These are phyloP conservation scores for Pristionchus maxplancki DNA, from an alignment of 2,888 invertebrate genomes.

Conservation along the genomic window DNA sequence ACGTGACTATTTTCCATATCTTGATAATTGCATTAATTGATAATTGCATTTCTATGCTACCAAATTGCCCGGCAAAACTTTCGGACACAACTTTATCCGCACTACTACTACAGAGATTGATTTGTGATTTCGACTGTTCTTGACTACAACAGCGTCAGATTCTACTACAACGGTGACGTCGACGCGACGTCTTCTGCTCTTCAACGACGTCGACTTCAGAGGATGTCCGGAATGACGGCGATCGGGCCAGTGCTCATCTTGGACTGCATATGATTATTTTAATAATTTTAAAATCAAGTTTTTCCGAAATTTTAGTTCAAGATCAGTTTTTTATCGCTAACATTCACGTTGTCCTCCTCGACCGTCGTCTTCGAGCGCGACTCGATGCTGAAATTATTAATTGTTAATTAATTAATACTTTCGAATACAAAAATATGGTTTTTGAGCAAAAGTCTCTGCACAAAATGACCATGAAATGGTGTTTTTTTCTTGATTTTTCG, in stretches of 20 bases:
- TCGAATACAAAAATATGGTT: too few species aligned
- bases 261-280: not conserved
- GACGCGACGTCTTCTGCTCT: too few species aligned
- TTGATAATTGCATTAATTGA: too few species aligned
- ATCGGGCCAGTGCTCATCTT: not conserved
- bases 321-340: not conserved
- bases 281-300: not conserved
- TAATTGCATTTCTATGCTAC: too few species aligned
- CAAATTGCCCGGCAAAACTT: too few species aligned
- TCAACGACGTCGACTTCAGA: not conserved
- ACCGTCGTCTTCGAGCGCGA: conserved; percentile 33
- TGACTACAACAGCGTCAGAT: not conserved
- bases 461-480: too few species aligned
- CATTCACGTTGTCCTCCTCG: conserved; percentile 13
- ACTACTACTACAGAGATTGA: conserved; percentile 33
- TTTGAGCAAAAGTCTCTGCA: too few species aligned
- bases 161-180: not conserved
- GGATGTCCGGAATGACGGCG: not conserved
- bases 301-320: not conserved
- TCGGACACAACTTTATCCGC: not conserved
- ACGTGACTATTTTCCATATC: too few species aligned
- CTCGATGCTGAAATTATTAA: not conserved
- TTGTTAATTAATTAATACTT: not conserved
- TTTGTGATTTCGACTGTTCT: not conserved
- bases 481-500: too few species aligned